These are phyloP conservation scores for Okamejei kenojei DNA, from an alignment of 2,797 vertebrate genomes.

Conservation along the genomic window DNA sequence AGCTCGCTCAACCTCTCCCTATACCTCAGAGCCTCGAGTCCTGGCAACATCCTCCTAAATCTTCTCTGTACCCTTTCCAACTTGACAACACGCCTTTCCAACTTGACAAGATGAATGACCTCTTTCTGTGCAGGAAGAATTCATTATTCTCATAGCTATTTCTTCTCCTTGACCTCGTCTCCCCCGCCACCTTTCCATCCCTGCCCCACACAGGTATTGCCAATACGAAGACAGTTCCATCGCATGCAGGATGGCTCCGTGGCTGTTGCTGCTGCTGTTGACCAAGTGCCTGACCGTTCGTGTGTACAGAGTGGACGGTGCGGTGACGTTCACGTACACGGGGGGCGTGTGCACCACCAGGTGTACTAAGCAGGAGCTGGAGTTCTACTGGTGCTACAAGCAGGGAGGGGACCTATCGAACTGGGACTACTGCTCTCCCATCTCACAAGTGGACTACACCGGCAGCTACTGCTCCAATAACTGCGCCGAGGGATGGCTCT, in stretches of 20 bases:
- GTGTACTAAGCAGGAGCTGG: background rate
- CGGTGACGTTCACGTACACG: background rate
- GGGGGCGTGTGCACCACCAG: background rate
- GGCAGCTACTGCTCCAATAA: slow-evolving; percentile 17
- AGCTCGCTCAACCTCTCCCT: too few relatives aligned
- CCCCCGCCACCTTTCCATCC: background rate
- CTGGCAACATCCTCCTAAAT: too few relatives aligned
- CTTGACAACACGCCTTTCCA: background rate
- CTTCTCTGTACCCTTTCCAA: too few relatives aligned
- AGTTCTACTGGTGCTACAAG: slow-evolving; percentile 27
- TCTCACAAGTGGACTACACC: background rate
- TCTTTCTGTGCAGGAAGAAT: background rate
- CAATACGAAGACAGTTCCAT: background rate
- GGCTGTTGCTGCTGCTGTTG: background rate
- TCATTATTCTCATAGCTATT: background rate
- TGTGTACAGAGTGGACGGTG: too few relatives aligned
- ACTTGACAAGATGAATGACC: background rate
- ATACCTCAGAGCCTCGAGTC: too few relatives aligned
- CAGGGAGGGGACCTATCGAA: background rate
- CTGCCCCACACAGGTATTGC: background rate
- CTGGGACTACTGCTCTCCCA: slow-evolving; percentile 32
- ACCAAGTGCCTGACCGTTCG: background rate
- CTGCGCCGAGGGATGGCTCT: background rate
- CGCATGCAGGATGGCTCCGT: background rate
- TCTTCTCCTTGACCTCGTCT: background rate